Evolutionary conservation across 2,888 invertebrate species (phyloP).

Genomic region (Andrena fulva): DNA sequence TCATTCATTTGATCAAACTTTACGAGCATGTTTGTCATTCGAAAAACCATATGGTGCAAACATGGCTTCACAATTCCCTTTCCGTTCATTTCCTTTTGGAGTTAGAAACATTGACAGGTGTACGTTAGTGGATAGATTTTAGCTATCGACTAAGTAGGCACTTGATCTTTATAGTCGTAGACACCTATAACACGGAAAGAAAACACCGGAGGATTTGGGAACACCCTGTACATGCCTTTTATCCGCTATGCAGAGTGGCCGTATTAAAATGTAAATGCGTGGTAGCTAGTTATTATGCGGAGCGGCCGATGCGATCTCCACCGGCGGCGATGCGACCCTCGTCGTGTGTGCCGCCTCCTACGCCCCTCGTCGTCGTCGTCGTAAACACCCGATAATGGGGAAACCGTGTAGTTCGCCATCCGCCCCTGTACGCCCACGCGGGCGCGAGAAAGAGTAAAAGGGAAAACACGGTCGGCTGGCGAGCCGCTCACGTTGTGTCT

Average conservation of each 20-base stretch:
- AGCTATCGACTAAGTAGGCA: no score
- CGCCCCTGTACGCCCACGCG: slow-evolving; percentile 64
- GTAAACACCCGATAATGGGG: slow-evolving; percentile 81
- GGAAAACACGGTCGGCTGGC: slow-evolving; percentile 5
- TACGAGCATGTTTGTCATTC: no score
- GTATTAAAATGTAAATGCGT: slow-evolving; percentile 81
- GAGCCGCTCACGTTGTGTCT: slow-evolving; percentile 19
- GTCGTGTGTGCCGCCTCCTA: slow-evolving; percentile 63
- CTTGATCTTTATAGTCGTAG: neutral
- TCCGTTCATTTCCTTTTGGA: no score
- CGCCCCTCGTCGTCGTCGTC: slow-evolving; percentile 68
- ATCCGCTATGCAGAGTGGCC: slow-evolving; percentile 73
- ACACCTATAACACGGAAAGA: neutral
- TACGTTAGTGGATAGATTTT: no score
- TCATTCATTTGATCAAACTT: no score
- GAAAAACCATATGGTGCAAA: no score
- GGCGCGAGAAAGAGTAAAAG: slow-evolving; percentile 47
- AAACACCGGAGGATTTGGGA: neutral
- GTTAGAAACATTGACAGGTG: no score
- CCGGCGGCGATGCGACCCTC: slow-evolving; percentile 72
- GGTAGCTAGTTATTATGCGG: slow-evolving; percentile 79
- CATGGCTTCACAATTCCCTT: no score
- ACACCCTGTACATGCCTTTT: slow-evolving; percentile 61
- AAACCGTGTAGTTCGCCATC: slow-evolving; percentile 77
- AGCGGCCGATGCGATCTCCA: slow-evolving; percentile 75